Evolutionary conservation across 1,140 invertebrate species (phyloP), one percentile per base, ranked within the genome.

Genomic region (Aphelenchoides avenae): DNA sequence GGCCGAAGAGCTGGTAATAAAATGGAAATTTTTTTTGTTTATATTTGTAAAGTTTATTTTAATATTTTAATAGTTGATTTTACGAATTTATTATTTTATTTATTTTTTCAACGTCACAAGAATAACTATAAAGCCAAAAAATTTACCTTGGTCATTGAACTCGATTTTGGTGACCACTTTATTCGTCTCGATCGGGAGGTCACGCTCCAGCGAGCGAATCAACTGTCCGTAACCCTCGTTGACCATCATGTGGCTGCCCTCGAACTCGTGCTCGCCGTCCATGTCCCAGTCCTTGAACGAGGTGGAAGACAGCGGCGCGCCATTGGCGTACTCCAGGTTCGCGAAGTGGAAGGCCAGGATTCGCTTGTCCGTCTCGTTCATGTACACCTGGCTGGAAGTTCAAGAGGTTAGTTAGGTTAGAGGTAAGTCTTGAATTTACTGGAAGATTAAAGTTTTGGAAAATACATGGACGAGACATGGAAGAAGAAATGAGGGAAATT

Each of bases 261-360:
- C 89, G 75, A 95, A 94, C 79, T 95, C 92, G 80, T 94, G 96
- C 78, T 94, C 91, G 81, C 97, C 93, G 80, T 97, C 94, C 79
- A 97, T 93, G 72, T 98, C 93, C 93, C 93, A 98, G 77, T 97
- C 90, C 77, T 96, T 94, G 18, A 66, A 18, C 2, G 65, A 54
- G 33, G 56, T 53, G 20, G 42, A 54, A n/a, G 51, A 30, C 4
- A 67, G 34, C 6, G 41, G 41, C 6, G 68, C 40, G 3, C 65
- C 65, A 34, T 65, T 52, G 11, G 24, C 52, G 20, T 66, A 61
- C 48, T 70, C 68, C 70, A 98, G 80, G 81, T 98, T 98, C 27
- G 94, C 94, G 82, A 97, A 95, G 78, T 98, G 93, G 92, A 94
- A 98, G 74, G 98, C 93, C 42, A 99, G 79, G 67, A 98, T 92